Base-by-base conservation (phyloP, 2,797 vertebrate genomes). In the Chloroceryle inda region DNA sequence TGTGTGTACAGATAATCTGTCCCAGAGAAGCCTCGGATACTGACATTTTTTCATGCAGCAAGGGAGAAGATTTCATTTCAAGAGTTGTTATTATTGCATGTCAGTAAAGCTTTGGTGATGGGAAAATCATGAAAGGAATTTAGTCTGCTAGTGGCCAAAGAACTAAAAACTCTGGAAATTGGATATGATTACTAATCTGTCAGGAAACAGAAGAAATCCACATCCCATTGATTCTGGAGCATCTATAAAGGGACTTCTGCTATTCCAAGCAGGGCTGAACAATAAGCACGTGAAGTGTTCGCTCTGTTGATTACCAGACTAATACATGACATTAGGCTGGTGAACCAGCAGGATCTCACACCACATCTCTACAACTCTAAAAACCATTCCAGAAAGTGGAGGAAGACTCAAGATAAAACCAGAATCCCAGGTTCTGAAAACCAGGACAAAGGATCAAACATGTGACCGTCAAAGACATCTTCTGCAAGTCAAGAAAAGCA, bases 61-160 rank as follows among this genome's bases (percentile, higher is more conserved):
- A 69, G 29, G n/a, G 62, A 87, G 47, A 80, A 80, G 33, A 81
- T 75, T 89, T 79, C 1, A 37, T 78, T 87, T 68, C 29, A 82
- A 42, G 38, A 45, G 11, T n/a, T 86, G 11, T 69, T 79, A 56
- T 85, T 81, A 9, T 22, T 87, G 18, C 44, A 37, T 82, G n/a
- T 79, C 61, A 79, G 47, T 52, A 91, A 78, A 91, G n/a, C 6
- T 78, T 69, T 37, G 35, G 61, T 76, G 37, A 56, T 58, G 50
- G 31, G 42, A 10, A 94, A 91, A 76, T 3, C 20, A 38, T 20
- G 79, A 85, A 85, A 95, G 63, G 59, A 92, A 74, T 91, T 94
- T 63, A 13, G 44, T 67, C 38, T 93, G 47, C 21, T 40, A 35
- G 61, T 69, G 35, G 56, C 50, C 42, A 88, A 83, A 37, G 33